Evolutionary conservation across 2,113 vertebrate species (phyloP), one percentile per base, ranked within the genome.

Genomic region (Ondatra zibethicus): DNA sequence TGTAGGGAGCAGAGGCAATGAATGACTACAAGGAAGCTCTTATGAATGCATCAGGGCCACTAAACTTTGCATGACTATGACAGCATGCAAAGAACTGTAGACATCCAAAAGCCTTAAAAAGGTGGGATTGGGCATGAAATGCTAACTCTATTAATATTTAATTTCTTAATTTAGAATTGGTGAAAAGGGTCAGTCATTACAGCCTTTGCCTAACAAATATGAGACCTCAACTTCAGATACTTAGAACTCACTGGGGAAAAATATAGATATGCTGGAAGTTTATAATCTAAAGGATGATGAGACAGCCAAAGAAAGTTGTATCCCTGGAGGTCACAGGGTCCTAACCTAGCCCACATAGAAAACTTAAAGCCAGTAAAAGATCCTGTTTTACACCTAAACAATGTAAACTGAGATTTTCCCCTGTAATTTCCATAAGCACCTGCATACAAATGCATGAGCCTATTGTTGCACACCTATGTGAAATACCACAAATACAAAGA

Each of bases 271-370:
- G 14, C 5, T 66, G 27, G 16, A 17, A 12, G 29, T 9, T 21
- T 66, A 31, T 33, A 86, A 47, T 33, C 4, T 65, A 27, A 21
- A 45, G 16, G 5, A 86, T 47, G 16, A 19, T 21, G 39, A 11
- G 8, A 66, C 21, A 0, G 1, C 1, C 17, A 13, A 33, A 86
- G 16, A 45, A 0, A 65, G 16, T 0, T 65, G 16, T 0, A 47
- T 21, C 9, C 7, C 42, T 23, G 3, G 29, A 36, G 27, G 31
- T 80, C 77, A 80, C 0, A 47, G 16, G 1, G 0, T 86, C 0
- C 29, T 66, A 23, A 33, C 14, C 10, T 47, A 47, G 3, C 11
- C 10, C 17, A 68, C 10, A 6, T 4, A 47, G 10, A 3, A 33
- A 68, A 13, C 17, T 13, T 11, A 42, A 84, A 33, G 42, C 4